Evolutionary conservation across 2,888 invertebrate genomes (phyloP).

Genomic region (Drosophila setosimentum): DNA sequence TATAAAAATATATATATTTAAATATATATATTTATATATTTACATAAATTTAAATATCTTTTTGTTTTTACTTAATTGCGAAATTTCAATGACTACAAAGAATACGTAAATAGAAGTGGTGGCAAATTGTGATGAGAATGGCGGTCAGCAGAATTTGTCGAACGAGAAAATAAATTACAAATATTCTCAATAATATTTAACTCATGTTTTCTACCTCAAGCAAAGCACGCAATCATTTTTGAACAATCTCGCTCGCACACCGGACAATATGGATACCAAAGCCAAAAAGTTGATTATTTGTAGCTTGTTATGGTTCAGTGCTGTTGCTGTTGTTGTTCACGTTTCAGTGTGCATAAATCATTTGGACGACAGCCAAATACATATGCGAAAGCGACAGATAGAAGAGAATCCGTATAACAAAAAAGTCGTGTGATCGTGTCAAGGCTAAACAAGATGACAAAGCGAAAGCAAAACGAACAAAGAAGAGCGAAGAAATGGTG

Average conservation of each 20-base stretch:
- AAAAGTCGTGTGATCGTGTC: slow-evolving; percentile 46
- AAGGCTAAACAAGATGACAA: slow-evolving; percentile 50
- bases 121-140: not conserved
- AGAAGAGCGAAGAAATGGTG: not conserved
- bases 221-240: slow-evolving; percentile 4
- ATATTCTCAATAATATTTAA: slow-evolving; percentile 24
- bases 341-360: slow-evolving; percentile 34
- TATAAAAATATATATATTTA: slow-evolving; percentile 3
- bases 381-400: slow-evolving; percentile 2
- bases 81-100: slow-evolving; percentile 4
- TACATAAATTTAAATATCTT: not conserved
- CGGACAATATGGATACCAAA: slow-evolving; percentile 3
- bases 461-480: slow-evolving; percentile 10
- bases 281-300: slow-evolving; percentile 35
- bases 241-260: slow-evolving; percentile 3
- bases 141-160: not conserved
- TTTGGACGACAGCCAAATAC: slow-evolving; percentile 43
- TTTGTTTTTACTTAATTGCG: not conserved
- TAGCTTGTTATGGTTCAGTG: slow-evolving; percentile 3
- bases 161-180: slow-evolving; percentile 15
- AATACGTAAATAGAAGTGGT: not conserved
- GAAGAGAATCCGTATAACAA: not conserved
- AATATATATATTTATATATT: slow-evolving; percentile 16
- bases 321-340: slow-evolving; percentile 17
- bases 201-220: slow-evolving; percentile 10